Percentiles rank a stretch among this genome's conserved stretches.
These are phyloP conservation scores for Jaculus jaculus DNA, from an alignment of 2,113 vertebrate species.

Conservation along the genomic window DNA sequence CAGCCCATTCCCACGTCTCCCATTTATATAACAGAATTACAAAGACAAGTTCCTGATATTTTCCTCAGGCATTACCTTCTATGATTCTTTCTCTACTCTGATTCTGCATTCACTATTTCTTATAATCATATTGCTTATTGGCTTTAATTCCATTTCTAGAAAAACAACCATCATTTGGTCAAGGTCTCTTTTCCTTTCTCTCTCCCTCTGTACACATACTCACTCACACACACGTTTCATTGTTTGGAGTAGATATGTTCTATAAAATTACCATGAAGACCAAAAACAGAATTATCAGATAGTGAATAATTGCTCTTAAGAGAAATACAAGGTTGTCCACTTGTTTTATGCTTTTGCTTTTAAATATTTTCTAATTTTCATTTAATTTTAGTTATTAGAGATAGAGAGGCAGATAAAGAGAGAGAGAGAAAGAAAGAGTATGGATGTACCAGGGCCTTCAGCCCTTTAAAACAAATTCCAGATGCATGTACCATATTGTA, in stretches of 20 bases:
- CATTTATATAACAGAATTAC: background rate
- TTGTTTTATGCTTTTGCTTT: background rate
- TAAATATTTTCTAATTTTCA: too few relatives aligned
- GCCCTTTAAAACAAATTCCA: too few relatives aligned
- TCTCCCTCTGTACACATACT: background rate
- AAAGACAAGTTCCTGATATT: background rate
- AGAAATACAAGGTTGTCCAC: background rate
- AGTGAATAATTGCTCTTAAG: background rate
- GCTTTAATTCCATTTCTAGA: background rate
- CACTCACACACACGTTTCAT: background rate
- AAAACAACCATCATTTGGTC: background rate
- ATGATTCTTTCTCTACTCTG: background rate
- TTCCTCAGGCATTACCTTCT: background rate
- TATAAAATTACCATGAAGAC: background rate
- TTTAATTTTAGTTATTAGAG: too few relatives aligned
- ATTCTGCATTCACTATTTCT: background rate
- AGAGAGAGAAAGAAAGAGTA: too few relatives aligned
- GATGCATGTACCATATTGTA: too few relatives aligned
- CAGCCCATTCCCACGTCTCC: background rate
- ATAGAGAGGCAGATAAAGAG: too few relatives aligned
- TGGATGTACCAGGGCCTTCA: too few relatives aligned
- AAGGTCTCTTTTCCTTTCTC: background rate
- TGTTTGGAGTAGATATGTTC: background rate
- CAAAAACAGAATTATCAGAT: constrained; percentile 3
- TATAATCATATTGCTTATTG: constrained; percentile 16